These are phyloP conservation scores for Bujurquina vittata DNA, from an alignment of 2,113 vertebrate species.

Conservation along the genomic window DNA sequence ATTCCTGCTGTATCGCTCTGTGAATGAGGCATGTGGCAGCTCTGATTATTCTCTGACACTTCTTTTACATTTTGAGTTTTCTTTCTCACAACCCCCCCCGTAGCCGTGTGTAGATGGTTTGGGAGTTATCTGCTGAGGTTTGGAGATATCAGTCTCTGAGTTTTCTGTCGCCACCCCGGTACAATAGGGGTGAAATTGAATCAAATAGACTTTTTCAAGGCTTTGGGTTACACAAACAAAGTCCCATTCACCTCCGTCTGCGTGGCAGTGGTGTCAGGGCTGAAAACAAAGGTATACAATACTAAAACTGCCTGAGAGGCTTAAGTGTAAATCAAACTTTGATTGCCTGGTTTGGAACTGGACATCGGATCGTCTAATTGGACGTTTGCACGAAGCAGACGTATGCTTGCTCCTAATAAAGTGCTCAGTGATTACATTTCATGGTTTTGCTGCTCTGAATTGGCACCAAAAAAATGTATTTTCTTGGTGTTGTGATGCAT, in stretches of 20 bases:
- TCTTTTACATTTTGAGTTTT: slow-evolving; percentile 3
- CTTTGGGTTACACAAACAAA: slow-evolving; percentile 20
- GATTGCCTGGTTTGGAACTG: neutral
- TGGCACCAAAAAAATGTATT: neutral
- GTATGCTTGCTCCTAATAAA: neutral
- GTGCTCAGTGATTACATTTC: neutral
- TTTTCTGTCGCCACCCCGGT: neutral
- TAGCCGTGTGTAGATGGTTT: neutral
- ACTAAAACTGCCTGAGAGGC: neutral
- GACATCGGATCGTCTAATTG: neutral
- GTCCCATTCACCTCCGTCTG: slow-evolving; percentile 20
- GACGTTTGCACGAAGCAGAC: neutral
- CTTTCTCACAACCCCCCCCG: neutral
- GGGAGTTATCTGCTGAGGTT: slow-evolving; percentile 5
- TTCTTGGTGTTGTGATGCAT: neutral
- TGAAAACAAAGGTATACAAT: neutral
- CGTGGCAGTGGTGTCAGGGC: neutral
- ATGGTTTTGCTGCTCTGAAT: neutral
- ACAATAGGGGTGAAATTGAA: slow-evolving; percentile 37
- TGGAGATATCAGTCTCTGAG: slow-evolving; percentile 5
- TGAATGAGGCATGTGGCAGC: neutral
- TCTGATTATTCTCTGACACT: neutral
- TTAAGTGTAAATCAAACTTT: neutral
- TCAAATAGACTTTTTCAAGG: slow-evolving; percentile 41
- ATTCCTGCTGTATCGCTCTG: slow-evolving; percentile 4